phyloP scores from a whole-genome alignment of 2,113 vertebrate species.

The Colaptes auratus region DNA sequence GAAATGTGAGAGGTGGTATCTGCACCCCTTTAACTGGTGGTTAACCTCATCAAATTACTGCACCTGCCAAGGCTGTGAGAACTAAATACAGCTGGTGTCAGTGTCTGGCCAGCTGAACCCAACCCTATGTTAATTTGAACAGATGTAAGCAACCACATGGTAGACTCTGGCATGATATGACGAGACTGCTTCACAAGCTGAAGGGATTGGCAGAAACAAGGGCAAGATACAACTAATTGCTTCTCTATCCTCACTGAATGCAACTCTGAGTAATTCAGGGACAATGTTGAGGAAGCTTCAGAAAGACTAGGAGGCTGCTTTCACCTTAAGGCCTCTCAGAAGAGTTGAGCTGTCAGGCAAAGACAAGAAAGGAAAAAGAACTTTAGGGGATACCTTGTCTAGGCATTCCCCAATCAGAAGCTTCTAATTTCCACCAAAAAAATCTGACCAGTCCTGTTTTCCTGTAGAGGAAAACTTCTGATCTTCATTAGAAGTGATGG shows the following conservation, averaged over 20 bases:
- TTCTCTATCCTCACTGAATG: background rate
- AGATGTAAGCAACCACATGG: constrained; percentile 56
- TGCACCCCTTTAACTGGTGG: constrained; percentile 53
- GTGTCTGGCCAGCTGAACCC: constrained; percentile 36
- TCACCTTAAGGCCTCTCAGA: background rate
- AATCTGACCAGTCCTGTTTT: background rate
- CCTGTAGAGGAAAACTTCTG: background rate
- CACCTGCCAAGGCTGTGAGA: constrained; percentile 68
- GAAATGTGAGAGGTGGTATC: constrained; percentile 50
- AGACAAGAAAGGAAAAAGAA: background rate
- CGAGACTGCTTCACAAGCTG: background rate
- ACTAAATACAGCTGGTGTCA: constrained; percentile 65
- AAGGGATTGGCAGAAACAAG: constrained; percentile 13
- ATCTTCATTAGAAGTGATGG: background rate
- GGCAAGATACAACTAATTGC: background rate
- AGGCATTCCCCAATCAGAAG: background rate
- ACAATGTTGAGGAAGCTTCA: background rate
- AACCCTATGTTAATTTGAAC: constrained; percentile 41
- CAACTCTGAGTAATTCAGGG: background rate
- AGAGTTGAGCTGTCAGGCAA: background rate
- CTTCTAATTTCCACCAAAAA: background rate
- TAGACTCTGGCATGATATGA: background rate
- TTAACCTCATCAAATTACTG: constrained; percentile 64
- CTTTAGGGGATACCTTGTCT: background rate
- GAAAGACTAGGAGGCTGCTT: background rate